Percentiles rank a stretch among this genome's conserved stretches.
phyloP scores from a whole-genome alignment of 35 echinoderm and acorn worm genomes.

The Nesometra sesokonis region DNA sequence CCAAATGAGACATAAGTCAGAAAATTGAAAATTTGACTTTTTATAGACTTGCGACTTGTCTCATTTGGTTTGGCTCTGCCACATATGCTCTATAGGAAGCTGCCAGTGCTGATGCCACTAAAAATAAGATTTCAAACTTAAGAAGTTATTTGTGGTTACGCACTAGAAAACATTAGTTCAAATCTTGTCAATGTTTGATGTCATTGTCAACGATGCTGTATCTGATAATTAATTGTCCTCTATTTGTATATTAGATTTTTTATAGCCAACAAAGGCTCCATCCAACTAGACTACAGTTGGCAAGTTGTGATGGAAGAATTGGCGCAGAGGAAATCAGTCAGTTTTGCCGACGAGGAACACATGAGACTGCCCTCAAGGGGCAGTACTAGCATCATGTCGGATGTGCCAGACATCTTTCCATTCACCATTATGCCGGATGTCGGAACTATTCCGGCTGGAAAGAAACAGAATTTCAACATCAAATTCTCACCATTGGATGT shows the following conservation, averaged over 20 bases:
- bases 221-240: no score
- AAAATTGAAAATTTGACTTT: no score
- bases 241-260: constrained; percentile 44
- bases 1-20: no score
- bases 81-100: no score
- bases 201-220: no score
- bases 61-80: no score
- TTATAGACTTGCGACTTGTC: no score
- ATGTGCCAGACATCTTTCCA: constrained; percentile 45
- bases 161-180: no score
- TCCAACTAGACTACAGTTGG: constrained; percentile 86
- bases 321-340: constrained; percentile 74
- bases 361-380: constrained; percentile 66
- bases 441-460: constrained; percentile 64
- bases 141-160: no score
- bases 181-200: no score
- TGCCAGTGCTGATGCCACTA: no score
- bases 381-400: constrained; percentile 39
- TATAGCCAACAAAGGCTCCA: constrained; percentile 80
- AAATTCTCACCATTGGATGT: constrained; percentile 96
- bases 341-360: constrained; percentile 90
- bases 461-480: constrained; percentile 95
- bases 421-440: constrained; percentile 77
- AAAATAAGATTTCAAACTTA: no score
- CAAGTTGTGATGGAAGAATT: constrained; percentile 90